These are phyloP conservation scores for Eriosoma lanigerum DNA, from an alignment of 1,140 invertebrate genomes.

Conservation along the genomic window DNA sequence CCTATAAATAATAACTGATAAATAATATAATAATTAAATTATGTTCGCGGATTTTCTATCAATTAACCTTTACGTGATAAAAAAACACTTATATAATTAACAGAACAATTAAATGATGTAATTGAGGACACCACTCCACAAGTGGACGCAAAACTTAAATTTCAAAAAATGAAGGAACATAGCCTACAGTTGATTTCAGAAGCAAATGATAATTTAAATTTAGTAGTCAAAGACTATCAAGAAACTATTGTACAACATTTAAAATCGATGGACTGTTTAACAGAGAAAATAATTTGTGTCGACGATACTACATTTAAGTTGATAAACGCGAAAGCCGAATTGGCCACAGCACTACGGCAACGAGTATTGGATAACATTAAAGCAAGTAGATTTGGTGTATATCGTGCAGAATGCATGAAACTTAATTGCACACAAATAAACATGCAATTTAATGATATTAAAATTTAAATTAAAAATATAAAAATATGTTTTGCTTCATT, in stretches of 20 bases:
- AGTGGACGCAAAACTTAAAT: neutral
- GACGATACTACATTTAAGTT: neutral
- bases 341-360: neutral
- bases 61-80: neutral
- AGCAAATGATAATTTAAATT: neutral
- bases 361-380: slow-evolving; percentile 1
- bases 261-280: neutral
- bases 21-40: neutral
- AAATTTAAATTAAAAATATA: too few species aligned
- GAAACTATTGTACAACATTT: slow-evolving; percentile 11
- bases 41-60: neutral
- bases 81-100: neutral
- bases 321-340: neutral
- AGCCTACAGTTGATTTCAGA: neutral
- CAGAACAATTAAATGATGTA: neutral
- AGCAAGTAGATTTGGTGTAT: neutral
- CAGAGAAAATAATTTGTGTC: neutral
- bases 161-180: neutral
- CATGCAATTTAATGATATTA: too few species aligned
- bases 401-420: neutral
- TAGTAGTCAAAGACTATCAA: neutral
- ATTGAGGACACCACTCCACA: neutral
- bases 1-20: neutral
- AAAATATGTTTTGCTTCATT: too few species aligned
- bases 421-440: too few species aligned